Base-by-base conservation (phyloP, 2,797 vertebrate genomes). In the Thalassophryne amazonica region DNA sequence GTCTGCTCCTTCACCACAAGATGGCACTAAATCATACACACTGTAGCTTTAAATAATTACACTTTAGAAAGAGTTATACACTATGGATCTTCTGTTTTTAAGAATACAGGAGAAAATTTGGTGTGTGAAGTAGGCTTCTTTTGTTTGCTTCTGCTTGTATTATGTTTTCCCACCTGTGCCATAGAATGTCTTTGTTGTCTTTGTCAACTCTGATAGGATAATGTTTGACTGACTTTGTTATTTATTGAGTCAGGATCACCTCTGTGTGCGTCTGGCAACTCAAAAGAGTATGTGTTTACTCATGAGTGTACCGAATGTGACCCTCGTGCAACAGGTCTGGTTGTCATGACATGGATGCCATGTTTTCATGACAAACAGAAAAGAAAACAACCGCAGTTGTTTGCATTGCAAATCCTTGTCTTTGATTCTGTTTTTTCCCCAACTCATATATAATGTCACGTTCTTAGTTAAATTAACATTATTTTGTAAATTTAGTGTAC, bases 181-280 rank as follows among this genome's bases (percentile, higher is more conserved):
- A 21, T 51, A 52, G 10, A n/a, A 14, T 18, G 38, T 65, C 17
- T 45, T 54, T 71, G 31, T 45, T 37, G 12, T 18, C 37, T 48
- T 29, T 56, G 48, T 23, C 3, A 5, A 11, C 17, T 59, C 23
- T 27, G 43, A n/a, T 12, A 7, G 6, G 7, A 54, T 19, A 48
- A 41, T 33, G 6, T 13, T 24, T 8, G 32, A 52, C 25, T 20
- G 18, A 56, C 37, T 49, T 32, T 43, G 65, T 74, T 51, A 67
- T 60, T 69, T 36, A 76, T 66, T 76, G 28, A 73, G 55, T 30
- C 53, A 24, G 16, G 49, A 41, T 55, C 16, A 24, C 18, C 46
- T 45, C 2, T 22, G 36, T 38, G 14, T 52, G 24, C 34, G 14
- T 5, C 5, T 19, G 35, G 35, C 10, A 7, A 24, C 12, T 3